Conservation (phyloP, 2,888 invertebrate genomes). For the Pachycephus smyrnensis region DNA sequence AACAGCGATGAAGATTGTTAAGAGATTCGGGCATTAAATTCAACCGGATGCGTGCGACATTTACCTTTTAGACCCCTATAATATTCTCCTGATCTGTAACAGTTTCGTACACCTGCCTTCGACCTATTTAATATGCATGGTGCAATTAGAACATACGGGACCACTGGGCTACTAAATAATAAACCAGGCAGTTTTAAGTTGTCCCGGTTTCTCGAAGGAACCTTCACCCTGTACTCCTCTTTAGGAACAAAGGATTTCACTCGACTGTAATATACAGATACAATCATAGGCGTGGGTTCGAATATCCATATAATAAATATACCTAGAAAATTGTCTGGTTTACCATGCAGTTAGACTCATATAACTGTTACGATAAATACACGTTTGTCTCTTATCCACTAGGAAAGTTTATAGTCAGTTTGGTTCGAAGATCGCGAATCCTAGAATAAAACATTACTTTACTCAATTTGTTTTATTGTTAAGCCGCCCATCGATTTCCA, state of each 20-base stretch:
- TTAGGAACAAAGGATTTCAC: not conserved
- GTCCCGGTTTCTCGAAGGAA: not conserved
- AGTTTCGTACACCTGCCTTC: conserved; percentile 55
- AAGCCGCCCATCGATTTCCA: not conserved
- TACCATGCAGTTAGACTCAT: not conserved
- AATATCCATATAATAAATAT: not conserved
- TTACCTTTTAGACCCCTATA: conserved; percentile 12
- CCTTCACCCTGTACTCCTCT: not conserved
- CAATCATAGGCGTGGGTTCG: not conserved
- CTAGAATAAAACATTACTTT: not conserved
- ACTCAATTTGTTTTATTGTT: not conserved
- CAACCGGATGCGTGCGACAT: not conserved
- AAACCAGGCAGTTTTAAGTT: conserved; percentile 34
- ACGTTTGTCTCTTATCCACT: not conserved
- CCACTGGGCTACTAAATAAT: conserved; percentile 48
- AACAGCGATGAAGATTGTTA: not conserved
- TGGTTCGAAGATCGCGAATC: not conserved
- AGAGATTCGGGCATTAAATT: not conserved
- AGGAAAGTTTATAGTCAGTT: not conserved
- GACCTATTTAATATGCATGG: conserved; percentile 48
- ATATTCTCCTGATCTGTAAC: conserved; percentile 49
- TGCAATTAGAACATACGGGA: conserved; percentile 54
- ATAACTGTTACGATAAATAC: not conserved
- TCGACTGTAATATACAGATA: not conserved
- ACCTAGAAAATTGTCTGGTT: not conserved